phyloP scores from a whole-genome alignment of 2,113 vertebrate genomes.

The Columbina picui region DNA sequence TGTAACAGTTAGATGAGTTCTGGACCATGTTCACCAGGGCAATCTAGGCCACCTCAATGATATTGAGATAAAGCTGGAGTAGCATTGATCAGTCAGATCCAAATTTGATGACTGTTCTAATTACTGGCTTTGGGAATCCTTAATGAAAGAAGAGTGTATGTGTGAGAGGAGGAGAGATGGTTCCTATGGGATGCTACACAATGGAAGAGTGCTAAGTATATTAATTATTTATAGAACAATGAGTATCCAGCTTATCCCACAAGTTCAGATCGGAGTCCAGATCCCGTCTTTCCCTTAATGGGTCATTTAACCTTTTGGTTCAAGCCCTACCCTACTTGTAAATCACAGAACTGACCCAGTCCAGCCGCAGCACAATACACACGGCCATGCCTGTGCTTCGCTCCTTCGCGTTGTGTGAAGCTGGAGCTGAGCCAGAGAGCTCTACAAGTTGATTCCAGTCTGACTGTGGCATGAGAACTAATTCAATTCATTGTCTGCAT shows the following conservation, averaged over 20 bases:
- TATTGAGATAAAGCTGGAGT: background rate
- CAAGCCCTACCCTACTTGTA: background rate
- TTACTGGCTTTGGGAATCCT: background rate
- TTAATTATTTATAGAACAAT: conserved; percentile 52
- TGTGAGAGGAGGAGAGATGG: background rate
- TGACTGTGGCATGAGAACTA: background rate
- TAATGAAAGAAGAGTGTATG: background rate
- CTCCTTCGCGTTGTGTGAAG: background rate
- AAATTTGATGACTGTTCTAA: background rate
- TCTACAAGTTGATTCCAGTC: background rate
- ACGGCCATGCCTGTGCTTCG: background rate
- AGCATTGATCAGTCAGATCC: background rate
- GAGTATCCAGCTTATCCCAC: conserved; percentile 7
- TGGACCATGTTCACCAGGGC: background rate
- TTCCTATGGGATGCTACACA: conserved; percentile 19
- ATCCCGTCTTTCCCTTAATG: background rate
- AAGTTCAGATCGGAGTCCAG: background rate
- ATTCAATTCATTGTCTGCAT: background rate
- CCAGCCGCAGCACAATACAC: background rate
- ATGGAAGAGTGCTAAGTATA: background rate
- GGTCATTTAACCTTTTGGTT: background rate
- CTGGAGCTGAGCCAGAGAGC: background rate
- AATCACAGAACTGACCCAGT: background rate
- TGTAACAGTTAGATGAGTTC: background rate
- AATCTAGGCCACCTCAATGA: background rate